Evolutionary conservation across 2,797 vertebrate genomes (phyloP).

Genomic region (Artibeus lituratus): DNA sequence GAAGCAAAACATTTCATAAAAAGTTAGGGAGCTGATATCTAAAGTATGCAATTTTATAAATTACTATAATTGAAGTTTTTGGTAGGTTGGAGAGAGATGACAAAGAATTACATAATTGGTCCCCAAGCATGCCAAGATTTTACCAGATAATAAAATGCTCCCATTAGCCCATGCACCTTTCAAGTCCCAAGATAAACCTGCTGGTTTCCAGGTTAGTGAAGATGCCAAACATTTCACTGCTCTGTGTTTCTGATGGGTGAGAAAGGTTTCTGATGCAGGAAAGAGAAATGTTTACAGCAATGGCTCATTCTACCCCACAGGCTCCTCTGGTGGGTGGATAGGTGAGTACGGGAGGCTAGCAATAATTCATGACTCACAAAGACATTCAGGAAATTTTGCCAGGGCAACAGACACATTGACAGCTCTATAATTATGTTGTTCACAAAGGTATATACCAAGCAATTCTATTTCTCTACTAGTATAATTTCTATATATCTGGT

Average conservation of each 20-base stretch:
- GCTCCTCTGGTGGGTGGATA: neutral
- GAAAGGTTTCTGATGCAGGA: neutral
- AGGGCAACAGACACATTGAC: neutral
- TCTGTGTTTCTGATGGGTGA: neutral
- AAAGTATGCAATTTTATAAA: constrained; percentile 74
- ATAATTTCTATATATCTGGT: neutral
- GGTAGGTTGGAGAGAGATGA: constrained; percentile 48
- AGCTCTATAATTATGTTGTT: neutral
- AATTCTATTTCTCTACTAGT: neutral
- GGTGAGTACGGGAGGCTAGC: neutral
- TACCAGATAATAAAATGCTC: constrained; percentile 60
- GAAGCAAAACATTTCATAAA: constrained; percentile 53
- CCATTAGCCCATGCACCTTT: constrained; percentile 38
- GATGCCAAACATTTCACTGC: neutral
- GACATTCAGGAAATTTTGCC: neutral
- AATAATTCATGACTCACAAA: neutral
- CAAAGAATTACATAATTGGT: constrained; percentile 60
- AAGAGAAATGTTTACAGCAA: neutral
- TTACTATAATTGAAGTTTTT: constrained; percentile 70
- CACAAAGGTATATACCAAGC: neutral
- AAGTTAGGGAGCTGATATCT: constrained; percentile 52
- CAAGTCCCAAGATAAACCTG: constrained; percentile 23
- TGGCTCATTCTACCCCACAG: neutral
- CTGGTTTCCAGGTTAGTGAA: constrained; percentile 50
- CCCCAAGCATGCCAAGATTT: constrained; percentile 57